Conservation (phyloP, 2,797 vertebrate genomes). For the Rousettus madagascariensis region DNA sequence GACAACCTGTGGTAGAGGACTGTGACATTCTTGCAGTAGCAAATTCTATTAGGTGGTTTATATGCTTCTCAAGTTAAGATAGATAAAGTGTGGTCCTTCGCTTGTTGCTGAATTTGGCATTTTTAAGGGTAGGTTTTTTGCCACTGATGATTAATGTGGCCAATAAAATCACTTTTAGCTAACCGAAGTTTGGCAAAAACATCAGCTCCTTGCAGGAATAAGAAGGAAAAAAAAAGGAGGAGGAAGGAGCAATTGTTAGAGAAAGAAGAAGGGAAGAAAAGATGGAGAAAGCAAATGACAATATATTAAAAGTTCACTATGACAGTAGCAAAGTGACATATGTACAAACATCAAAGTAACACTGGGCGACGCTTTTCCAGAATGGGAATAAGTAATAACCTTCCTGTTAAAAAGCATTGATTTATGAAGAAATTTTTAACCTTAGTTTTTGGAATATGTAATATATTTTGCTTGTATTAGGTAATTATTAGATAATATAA, state of each 20-base stretch:
- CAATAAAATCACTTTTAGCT: background rate
- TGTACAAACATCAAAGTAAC: background rate
- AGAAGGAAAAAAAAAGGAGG: background rate
- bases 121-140: background rate
- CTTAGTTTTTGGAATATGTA: background rate
- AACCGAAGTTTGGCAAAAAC: background rate
- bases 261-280: background rate
- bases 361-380: no score
- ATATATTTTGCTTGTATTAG: background rate
- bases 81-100: background rate
- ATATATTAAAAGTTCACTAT: background rate
- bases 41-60: background rate
- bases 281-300: background rate
- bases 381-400: background rate
- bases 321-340: background rate
- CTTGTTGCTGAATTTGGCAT: background rate
- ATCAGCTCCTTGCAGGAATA: background rate
- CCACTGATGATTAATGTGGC: background rate
- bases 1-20: background rate
- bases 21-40: background rate
- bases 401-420: background rate
- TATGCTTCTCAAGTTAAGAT: background rate
- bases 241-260: background rate
- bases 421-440: background rate
- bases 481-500: background rate